Percentiles rank a stretch among this genome's conserved stretches.
Conservation (phyloP, 2,113 vertebrate genomes). For the Chroicocephalus ridibundus region DNA sequence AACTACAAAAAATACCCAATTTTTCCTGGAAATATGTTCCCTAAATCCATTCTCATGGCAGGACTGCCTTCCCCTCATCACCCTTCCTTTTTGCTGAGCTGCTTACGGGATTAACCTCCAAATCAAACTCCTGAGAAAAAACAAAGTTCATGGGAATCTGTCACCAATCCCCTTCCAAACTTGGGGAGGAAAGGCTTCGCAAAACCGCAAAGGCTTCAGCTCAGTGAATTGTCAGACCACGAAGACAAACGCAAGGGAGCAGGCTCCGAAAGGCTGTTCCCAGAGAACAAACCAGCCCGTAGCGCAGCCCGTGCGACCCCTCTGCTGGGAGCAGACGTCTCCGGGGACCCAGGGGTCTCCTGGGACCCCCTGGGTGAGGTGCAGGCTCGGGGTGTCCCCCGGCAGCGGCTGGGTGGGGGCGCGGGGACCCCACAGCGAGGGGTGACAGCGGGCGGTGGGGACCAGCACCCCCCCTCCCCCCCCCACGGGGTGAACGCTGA, state of each 20-base stretch:
- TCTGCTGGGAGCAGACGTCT: accelerated
- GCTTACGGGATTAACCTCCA: neutral
- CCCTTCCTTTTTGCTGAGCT: neutral
- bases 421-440: accelerated
- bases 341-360: neutral
- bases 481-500: accelerated
- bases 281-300: neutral
- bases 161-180: neutral
- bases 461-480: too few species aligned
- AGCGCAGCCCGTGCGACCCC: too few species aligned
- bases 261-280: neutral
- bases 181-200: neutral
- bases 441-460: neutral
- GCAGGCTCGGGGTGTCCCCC: neutral
- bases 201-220: neutral
- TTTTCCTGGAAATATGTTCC: neutral
- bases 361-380: too few species aligned
- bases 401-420: too few species aligned
- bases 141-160: neutral
- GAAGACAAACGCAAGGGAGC: neutral
- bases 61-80: neutral
- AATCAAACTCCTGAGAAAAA: neutral
- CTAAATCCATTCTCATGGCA: neutral
- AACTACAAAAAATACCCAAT: neutral
- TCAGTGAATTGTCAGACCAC: neutral